Base-by-base conservation (phyloP, 1,140 invertebrate species). In the Drosophila jambulina region DNA sequence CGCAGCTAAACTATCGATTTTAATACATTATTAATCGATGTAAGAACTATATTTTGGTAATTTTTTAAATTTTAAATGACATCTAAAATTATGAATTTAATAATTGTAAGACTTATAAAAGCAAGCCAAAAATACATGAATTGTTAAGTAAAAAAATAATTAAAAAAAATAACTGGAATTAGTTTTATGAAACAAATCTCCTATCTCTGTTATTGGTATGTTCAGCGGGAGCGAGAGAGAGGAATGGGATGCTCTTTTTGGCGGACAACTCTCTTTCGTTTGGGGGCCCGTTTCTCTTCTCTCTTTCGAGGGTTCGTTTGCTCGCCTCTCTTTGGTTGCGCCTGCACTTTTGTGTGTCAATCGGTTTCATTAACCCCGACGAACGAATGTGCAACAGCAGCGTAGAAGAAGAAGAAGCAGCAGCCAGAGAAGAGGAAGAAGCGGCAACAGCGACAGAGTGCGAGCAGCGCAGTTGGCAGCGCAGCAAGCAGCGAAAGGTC, bases 331-430 rank as follows among this genome's bases (percentile, higher is more conserved):
- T 43, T 43, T 40, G 49, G 48, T 82, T 80, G 60, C 32, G 48
- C 32, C 38, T 79, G 81, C 78, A 77, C 72, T 92, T 56, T 91
- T 92, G 80, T 92, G 91, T 92, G 91, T 90, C 91, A 92, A 92
- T 91, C 88, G 80, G 91, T 91, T 92, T 87, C 91, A 92, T 92
- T 92, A 92, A 92, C 91, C 91, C 91, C 91, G 71, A 76, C 64
- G 75, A 38, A 53, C 29, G 45, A 82, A 68, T 58, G 63, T 64
- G 69, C 80, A 62, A 25, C 62, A 60, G 64, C 72, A 71, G 43
- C 43, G 38, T 46, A 40, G 46, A 40, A 23, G 51, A 54, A 54
- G 51, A 21, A 54, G 48, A 25, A 19, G 25, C 25, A n/a, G 25
- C 27, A 32, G 48, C n/a, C n/a, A 17, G 17, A 38, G 51, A 54